Evolutionary conservation across 37 sponge, comb jelly and placozoan species (phyloP).

Genomic region (Beroe ovata): DNA sequence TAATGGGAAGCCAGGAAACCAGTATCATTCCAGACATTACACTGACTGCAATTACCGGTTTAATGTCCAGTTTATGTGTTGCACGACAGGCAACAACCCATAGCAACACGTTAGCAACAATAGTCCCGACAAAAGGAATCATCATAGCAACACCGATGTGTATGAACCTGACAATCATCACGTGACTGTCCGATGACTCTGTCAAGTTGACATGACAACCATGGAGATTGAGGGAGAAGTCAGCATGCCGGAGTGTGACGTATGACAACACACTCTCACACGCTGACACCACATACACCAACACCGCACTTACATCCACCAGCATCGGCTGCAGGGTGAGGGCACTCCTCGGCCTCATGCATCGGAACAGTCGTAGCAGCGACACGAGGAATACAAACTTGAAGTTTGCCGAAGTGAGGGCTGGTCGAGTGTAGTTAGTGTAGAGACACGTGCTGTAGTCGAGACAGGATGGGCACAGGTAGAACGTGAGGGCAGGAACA

Average conservation of each 20-base stretch:
- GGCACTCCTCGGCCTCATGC: background rate
- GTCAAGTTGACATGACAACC: background rate
- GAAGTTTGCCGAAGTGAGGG: slow-evolving; percentile 47
- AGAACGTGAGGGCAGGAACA: slow-evolving; percentile 11
- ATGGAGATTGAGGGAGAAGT: background rate
- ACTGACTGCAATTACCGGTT: slow-evolving; percentile 6
- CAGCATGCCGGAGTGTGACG: background rate
- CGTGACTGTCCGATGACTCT: background rate
- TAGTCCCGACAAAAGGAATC: slow-evolving; percentile 25
- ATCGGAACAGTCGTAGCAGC: background rate
- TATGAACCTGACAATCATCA: background rate
- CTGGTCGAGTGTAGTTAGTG: background rate
- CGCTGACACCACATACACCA: slow-evolving; percentile 3
- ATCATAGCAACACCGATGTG: slow-evolving; percentile 10
- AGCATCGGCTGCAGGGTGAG: background rate
- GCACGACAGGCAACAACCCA: slow-evolving; percentile 42
- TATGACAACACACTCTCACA: background rate
- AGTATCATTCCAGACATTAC: slow-evolving; percentile 20
- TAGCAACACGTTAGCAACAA: background rate
- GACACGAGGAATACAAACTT: slow-evolving; percentile 45
- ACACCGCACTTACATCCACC: background rate
- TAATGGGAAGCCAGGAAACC: slow-evolving; percentile 51
- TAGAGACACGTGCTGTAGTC: background rate
- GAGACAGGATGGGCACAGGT: background rate
- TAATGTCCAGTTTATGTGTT: background rate